A percentile compares a stretch with the other conserved stretches of the same genome.
Evolutionary conservation across 1,140 invertebrate species (phyloP).

Genomic region (Helicoverpa zea): DNA sequence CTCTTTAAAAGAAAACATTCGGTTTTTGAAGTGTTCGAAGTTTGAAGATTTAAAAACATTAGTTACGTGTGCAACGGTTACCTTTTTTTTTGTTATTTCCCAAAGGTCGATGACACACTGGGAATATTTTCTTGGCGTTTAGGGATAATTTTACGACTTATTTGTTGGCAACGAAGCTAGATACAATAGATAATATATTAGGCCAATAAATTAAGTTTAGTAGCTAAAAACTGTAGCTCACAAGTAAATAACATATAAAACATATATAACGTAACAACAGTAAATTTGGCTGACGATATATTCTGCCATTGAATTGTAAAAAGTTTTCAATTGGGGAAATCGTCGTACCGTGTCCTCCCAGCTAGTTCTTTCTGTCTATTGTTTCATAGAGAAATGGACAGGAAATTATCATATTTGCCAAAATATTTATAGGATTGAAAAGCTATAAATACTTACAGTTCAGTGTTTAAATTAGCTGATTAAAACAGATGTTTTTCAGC

Average conservation of each 20-base stretch:
- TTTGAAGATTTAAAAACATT: conserved; percentile 49
- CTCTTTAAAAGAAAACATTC: conserved; percentile 13
- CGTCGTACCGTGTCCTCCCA: too few species aligned
- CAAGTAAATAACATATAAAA: too few species aligned
- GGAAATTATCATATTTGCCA: not conserved
- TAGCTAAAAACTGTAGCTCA: too few species aligned
- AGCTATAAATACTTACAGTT: conserved; percentile 7
- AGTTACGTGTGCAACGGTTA: conserved; percentile 62
- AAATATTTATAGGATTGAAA: not conserved
- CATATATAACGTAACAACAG: too few species aligned
- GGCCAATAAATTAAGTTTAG: not conserved
- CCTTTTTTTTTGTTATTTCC: conserved; percentile 60
- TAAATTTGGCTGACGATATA: too few species aligned
- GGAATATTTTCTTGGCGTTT: conserved; percentile 13
- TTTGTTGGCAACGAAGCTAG: not conserved
- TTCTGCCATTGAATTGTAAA: too few species aligned
- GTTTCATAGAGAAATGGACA: not conserved
- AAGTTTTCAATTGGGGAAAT: too few species aligned
- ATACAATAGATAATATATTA: not conserved
- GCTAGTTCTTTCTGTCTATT: too few species aligned
- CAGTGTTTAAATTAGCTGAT: not conserved
- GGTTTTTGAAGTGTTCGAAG: conserved; percentile 18
- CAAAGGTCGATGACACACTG: conserved; percentile 65
- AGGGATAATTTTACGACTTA: conserved; percentile 37
- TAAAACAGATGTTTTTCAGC: conserved; percentile 8